Evolutionary conservation across 2,797 vertebrate genomes (phyloP).

Genomic region (Spheniscus humboldti): DNA sequence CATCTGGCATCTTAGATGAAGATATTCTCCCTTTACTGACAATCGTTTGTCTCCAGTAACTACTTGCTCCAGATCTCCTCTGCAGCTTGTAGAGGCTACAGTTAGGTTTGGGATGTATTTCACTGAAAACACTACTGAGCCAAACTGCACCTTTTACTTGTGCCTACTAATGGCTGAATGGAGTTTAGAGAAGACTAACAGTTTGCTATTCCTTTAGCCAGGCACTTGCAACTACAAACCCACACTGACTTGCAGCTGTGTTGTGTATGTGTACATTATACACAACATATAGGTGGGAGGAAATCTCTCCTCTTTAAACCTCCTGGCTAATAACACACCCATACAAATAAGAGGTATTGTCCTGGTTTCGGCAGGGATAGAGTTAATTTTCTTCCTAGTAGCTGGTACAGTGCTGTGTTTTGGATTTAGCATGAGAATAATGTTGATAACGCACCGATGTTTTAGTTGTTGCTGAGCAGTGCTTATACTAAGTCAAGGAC

Average conservation of each 20-base stretch:
- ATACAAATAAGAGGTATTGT: background rate
- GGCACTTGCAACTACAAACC: background rate
- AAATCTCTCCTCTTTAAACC: background rate
- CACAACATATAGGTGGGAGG: accelerated
- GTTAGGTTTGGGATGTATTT: background rate
- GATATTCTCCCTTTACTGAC: background rate
- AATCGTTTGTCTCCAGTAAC: background rate
- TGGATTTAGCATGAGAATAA: too few relatives aligned
- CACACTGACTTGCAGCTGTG: background rate
- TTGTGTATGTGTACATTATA: background rate
- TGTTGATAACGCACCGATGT: too few relatives aligned
- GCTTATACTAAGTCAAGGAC: too few relatives aligned
- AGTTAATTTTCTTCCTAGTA: too few relatives aligned
- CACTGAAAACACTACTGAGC: background rate
- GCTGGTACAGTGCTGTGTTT: too few relatives aligned
- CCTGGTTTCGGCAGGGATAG: too few relatives aligned
- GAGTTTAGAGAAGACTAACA: background rate
- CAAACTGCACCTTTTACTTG: background rate
- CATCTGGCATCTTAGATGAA: background rate
- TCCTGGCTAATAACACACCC: background rate
- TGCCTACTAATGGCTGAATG: background rate
- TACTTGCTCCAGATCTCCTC: background rate
- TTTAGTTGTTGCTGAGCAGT: too few relatives aligned
- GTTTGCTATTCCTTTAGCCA: background rate
- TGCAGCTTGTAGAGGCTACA: background rate